These are phyloP conservation scores for Trachelus iudaicus DNA, from an alignment of 2,888 invertebrate genomes.

Conservation along the genomic window DNA sequence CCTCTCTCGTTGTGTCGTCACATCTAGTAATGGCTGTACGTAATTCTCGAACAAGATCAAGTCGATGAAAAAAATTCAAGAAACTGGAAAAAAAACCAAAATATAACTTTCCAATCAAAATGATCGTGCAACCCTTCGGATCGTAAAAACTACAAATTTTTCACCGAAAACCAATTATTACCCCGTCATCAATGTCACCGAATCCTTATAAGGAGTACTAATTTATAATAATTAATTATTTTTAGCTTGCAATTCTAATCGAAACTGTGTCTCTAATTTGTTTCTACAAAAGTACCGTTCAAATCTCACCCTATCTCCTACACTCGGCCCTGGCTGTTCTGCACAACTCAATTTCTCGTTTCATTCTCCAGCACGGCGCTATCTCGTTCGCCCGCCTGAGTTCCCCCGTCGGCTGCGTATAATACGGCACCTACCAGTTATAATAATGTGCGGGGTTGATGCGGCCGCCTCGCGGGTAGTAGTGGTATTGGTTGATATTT, in stretches of 20 bases:
- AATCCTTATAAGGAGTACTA: neutral
- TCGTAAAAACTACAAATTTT: neutral
- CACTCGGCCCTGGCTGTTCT: conserved; percentile 45
- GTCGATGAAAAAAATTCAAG: neutral
- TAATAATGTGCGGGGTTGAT: conserved; percentile 57
- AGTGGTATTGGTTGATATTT: conserved; percentile 65
- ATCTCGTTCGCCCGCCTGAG: conserved; percentile 64
- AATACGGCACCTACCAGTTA: conserved; percentile 63
- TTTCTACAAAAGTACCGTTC: neutral
- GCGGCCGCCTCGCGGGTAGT: conserved; percentile 45
- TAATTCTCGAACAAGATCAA: conserved; percentile 3
- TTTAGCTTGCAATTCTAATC: neutral
- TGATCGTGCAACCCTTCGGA: neutral
- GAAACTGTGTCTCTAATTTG: neutral
- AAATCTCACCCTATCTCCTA: conserved; percentile 7
- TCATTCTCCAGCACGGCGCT: conserved; percentile 62
- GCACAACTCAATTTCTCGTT: conserved; percentile 66
- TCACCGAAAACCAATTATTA: neutral
- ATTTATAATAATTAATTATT: neutral
- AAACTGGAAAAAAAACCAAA: neutral
- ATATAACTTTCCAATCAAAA: neutral
- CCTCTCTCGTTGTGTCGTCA: conserved; percentile 38
- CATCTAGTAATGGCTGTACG: neutral
- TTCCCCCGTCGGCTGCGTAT: conserved; percentile 62
- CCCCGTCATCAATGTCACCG: neutral